Evolutionary conservation across 2,113 vertebrate species (phyloP).

Genomic region (Morone saxatilis): DNA sequence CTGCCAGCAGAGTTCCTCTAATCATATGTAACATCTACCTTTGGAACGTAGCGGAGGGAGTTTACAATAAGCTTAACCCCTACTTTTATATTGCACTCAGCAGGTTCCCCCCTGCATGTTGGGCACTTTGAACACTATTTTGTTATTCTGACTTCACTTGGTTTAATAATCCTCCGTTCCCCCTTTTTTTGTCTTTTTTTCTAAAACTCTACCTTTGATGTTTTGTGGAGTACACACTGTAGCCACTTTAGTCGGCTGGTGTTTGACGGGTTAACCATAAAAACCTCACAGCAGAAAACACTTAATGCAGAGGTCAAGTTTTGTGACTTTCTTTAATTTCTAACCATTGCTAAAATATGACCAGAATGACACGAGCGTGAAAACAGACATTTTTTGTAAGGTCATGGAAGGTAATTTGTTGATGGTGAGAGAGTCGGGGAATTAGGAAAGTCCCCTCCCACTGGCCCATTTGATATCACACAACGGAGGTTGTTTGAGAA

Average conservation of each 20-base stretch:
- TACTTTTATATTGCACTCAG: conserved; percentile 88
- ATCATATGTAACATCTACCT: conserved; percentile 86
- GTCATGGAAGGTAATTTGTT: conserved; percentile 89
- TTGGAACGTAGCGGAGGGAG: conserved; percentile 84
- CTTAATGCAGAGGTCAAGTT: conserved; percentile 27
- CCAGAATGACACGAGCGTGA: conserved; percentile 44
- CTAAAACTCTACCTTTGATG: conserved; percentile 72
- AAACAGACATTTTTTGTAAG: conserved; percentile 87
- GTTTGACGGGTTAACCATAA: conserved; percentile 45
- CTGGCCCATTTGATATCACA: conserved; percentile 90
- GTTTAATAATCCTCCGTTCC: conserved; percentile 84
- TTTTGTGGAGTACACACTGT: conserved; percentile 53
- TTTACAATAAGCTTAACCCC: conserved; percentile 92
- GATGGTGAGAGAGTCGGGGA: conserved; percentile 85
- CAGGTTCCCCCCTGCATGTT: conserved; percentile 87
- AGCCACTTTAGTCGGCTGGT: conserved; percentile 40
- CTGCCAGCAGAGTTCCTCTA: conserved; percentile 84
- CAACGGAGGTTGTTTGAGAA: conserved; percentile 90
- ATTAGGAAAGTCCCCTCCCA: conserved; percentile 88
- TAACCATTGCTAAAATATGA: conserved; percentile 16
- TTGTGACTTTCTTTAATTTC: conserved; percentile 10
- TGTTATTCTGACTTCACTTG: conserved; percentile 85
- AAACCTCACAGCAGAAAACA: conserved; percentile 26
- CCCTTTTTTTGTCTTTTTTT: conserved; percentile 54
- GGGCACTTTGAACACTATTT: conserved; percentile 88